These are phyloP conservation scores for Caprella mutica DNA, from an alignment of 2,888 invertebrate species.

Conservation along the genomic window DNA sequence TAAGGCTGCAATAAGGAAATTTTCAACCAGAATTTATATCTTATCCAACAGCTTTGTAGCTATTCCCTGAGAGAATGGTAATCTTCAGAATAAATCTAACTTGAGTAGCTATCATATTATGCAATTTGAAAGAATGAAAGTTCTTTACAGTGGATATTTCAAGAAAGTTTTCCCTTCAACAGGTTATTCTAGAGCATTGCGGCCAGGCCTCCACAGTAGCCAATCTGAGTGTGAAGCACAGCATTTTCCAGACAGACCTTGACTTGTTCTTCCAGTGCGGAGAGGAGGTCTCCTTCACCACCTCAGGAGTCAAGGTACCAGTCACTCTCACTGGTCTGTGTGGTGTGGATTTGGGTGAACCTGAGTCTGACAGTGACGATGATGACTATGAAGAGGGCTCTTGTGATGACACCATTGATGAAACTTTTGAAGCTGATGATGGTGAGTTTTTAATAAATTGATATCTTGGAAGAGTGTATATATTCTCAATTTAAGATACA, in stretches of 20 bases:
- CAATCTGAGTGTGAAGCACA: slow-evolving; percentile 8
- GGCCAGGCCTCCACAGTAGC: slow-evolving; percentile 3
- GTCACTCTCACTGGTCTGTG: neutral
- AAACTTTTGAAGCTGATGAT: neutral
- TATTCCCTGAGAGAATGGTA: too few species aligned
- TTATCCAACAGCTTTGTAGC: too few species aligned
- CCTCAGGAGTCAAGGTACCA: slow-evolving; percentile 1
- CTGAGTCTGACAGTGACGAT: slow-evolving; percentile 5
- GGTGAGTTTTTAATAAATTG: too few species aligned
- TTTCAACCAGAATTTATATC: too few species aligned
- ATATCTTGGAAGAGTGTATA: too few species aligned
- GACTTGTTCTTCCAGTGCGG: too few species aligned
- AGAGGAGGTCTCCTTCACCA: slow-evolving; percentile 1
- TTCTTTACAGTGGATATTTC: too few species aligned
- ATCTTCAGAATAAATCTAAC: too few species aligned
- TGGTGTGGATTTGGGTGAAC: neutral
- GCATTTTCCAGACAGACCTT: slow-evolving; percentile 3
- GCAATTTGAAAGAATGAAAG: too few species aligned
- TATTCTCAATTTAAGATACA: too few species aligned
- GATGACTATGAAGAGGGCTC: neutral
- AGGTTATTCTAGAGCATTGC: neutral
- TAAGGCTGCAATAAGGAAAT: too few species aligned
- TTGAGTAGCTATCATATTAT: too few species aligned
- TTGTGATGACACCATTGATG: neutral
- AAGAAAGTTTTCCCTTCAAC: neutral